Base-by-base conservation (phyloP, 2,797 vertebrate genomes). In the Mus minutoides region DNA sequence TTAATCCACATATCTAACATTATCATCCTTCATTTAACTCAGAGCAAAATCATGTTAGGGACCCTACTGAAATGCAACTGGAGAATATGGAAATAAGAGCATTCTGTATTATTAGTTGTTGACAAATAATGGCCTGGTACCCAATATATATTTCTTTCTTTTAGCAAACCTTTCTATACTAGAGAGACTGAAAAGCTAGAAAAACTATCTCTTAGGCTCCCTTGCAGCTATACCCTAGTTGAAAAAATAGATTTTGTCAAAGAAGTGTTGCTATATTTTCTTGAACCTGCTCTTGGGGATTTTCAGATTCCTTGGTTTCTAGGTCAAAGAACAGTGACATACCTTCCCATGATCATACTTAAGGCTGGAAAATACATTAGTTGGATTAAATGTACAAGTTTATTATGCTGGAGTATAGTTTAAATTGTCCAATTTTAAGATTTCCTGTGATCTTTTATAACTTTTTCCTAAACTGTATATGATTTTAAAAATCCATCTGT, bases 1-100 rank as follows among this genome's bases (percentile, higher is more conserved):
- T 93, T 91, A 75, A 88, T 94, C 80, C 67, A 93, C 90, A 95
- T 54, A 93, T 60, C 40, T 58, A 62, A 54, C 24, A 14, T 76
- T 95, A 46, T 84, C 86, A 58, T 77, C 90, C 52, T 67, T 92
- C 85, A 71, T 94, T 40, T 95, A 75, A 94, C 79, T 96, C 62
- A 78, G 73, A 62, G 71, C n/a, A 78, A 93, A 69, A 22, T 90
- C 69, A 31, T 91, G 56, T 94, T 52, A 29, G 92, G 78, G 43
- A 75, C 89, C 2, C 19, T 52, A 94, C 58, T 83, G 73, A 96
- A 94, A 46, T 52, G 77, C 89, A 96, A 95, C 29, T 16, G 40
- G 52, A 14, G 19, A 91, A 56, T 80, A 91, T 80, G 75, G n/a
- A 92, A 92, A 93, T 34, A 88, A 92, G 60, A 92, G 40, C 77